These are phyloP conservation scores for Chalcosyrphus nemorum DNA, from an alignment of 2,888 invertebrate genomes.

Conservation along the genomic window DNA sequence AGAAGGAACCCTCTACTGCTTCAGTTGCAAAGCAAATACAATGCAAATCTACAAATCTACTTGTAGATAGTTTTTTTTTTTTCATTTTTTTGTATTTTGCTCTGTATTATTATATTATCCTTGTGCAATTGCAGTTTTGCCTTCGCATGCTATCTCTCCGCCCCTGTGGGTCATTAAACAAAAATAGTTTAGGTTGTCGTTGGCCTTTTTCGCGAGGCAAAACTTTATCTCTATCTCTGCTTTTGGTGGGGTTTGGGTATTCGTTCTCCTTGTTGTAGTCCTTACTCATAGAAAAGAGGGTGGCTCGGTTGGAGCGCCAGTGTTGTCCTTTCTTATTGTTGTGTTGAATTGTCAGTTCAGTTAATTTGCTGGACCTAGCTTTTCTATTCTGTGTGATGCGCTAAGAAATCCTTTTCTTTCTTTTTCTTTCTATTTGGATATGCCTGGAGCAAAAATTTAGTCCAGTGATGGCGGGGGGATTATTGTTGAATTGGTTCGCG, in stretches of 20 bases:
- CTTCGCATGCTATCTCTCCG: constrained; percentile 54
- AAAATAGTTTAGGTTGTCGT: constrained; percentile 73
- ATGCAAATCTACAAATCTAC: constrained; percentile 72
- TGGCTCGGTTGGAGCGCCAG: neutral
- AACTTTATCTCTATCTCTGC: constrained; percentile 54
- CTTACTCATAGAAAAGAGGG: neutral
- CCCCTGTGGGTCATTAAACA: constrained; percentile 69
- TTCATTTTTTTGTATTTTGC: constrained; percentile 47
- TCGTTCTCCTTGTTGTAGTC: neutral
- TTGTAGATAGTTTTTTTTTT: constrained; percentile 61
- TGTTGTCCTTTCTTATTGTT: constrained; percentile 62
- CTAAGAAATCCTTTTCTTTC: no score
- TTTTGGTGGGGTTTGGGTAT: neutral
- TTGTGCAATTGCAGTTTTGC: constrained; percentile 71
- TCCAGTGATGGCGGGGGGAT: constrained; percentile 2
- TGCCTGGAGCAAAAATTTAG: constrained; percentile 44
- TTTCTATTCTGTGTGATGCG: constrained; percentile 47
- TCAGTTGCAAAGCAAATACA: constrained; percentile 62
- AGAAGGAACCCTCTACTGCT: constrained; percentile 13
- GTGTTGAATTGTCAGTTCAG: constrained; percentile 68
- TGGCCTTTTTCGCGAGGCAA: constrained; percentile 67
- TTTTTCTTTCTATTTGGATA: constrained; percentile 21
- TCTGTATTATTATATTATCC: constrained; percentile 69
- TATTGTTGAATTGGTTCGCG: constrained; percentile 42
- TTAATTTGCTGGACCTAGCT: constrained; percentile 69